Percentiles rank a stretch among this genome's conserved stretches.
Conservation (phyloP, 2,113 vertebrate species). For the Perca flavescens region DNA sequence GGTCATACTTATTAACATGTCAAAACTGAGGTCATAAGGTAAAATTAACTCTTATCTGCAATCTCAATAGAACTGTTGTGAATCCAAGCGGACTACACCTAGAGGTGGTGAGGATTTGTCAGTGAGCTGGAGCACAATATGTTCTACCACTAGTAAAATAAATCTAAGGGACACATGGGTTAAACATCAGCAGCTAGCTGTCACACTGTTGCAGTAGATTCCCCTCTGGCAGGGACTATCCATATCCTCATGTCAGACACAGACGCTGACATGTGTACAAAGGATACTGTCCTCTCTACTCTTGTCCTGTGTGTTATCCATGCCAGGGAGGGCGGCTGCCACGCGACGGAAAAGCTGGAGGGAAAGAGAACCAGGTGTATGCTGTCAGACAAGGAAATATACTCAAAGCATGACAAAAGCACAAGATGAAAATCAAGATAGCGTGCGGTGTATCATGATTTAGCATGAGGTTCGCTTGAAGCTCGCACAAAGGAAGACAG, state of each 20-base stretch:
- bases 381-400: conserved; percentile 26
- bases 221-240: background rate
- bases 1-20: background rate
- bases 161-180: conserved; percentile 19
- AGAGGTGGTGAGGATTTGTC: background rate
- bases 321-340: conserved; percentile 97
- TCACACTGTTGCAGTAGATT: conserved; percentile 14
- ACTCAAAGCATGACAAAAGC: background rate
- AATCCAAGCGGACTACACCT: background rate
- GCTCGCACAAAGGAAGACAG: conserved; percentile 52
- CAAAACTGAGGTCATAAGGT: background rate
- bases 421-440: conserved; percentile 12
- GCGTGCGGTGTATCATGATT: conserved; percentile 25
- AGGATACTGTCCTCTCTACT: conserved; percentile 99
- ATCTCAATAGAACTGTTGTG: background rate
- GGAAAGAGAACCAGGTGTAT: conserved; percentile 43
- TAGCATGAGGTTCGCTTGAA: conserved; percentile 34
- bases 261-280: conserved; percentile 52
- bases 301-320: conserved; percentile 99
- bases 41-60: background rate
- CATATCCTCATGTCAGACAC: conserved; percentile 17
- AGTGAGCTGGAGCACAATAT: background rate
- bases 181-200: conserved; percentile 30
- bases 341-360: conserved; percentile 97
- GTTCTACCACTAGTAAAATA: background rate